These are phyloP conservation scores for Gymnopithys bicolor DNA, from an alignment of 2,797 vertebrate species.

Conservation along the genomic window DNA sequence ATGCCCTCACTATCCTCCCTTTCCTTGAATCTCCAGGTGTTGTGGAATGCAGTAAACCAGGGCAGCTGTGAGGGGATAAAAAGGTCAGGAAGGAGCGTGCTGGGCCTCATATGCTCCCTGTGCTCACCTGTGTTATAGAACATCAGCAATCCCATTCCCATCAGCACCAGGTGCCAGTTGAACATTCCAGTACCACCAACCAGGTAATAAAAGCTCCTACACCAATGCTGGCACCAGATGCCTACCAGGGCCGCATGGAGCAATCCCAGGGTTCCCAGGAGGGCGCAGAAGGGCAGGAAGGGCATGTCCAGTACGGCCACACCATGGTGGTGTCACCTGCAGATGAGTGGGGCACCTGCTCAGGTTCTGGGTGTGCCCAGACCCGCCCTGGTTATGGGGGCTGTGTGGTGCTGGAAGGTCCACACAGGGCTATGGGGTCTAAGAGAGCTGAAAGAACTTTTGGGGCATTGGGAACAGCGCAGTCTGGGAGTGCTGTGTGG, in stretches of 20 bases:
- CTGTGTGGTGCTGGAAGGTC: too few species aligned
- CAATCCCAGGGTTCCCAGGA: neutral
- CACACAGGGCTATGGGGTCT: neutral
- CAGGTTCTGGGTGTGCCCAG: neutral
- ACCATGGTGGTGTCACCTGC: neutral
- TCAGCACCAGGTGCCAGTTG: neutral
- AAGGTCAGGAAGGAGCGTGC: too few species aligned
- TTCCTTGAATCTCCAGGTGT: too few species aligned
- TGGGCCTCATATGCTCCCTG: too few species aligned
- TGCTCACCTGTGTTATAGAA: too few species aligned
- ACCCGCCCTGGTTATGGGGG: neutral
- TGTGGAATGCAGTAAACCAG: too few species aligned
- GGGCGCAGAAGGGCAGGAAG: neutral
- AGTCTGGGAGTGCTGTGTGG: too few species aligned
- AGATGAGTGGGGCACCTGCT: accelerated
- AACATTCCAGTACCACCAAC: neutral
- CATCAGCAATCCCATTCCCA: too few species aligned
- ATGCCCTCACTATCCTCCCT: too few species aligned
- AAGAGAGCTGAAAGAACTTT: too few species aligned
- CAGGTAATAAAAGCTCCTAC: neutral
- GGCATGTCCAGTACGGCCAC: slow-evolving; percentile 50
- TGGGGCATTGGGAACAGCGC: too few species aligned
- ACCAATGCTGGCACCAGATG: neutral
- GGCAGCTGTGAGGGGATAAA: too few species aligned
- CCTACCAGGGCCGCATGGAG: neutral